Evolutionary conservation across 92 coral and sea anemone genomes (phyloP).

Genomic region (Epizoanthus fatuus): DNA sequence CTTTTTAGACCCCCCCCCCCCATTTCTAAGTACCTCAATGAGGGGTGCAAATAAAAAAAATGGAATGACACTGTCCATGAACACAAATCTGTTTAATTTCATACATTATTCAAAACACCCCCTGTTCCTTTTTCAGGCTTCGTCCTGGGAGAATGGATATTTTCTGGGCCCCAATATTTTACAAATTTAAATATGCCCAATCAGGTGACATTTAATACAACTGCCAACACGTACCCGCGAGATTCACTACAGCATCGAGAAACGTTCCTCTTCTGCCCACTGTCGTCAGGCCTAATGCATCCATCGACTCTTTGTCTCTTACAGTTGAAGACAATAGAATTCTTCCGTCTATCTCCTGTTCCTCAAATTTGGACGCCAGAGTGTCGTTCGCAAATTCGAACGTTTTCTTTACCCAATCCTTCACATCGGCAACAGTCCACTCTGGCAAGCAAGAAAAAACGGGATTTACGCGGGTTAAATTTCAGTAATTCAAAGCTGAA

Average conservation of each 20-base stretch:
- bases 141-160: too few species aligned
- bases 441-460: not conserved
- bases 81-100: too few species aligned
- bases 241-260: slow-evolving; percentile 18
- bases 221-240: slow-evolving; percentile 37
- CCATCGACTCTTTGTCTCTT: slow-evolving; percentile 35
- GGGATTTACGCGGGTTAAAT: too few species aligned
- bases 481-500: too few species aligned
- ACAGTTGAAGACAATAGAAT: slow-evolving; percentile 41
- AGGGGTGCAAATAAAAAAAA: too few species aligned
- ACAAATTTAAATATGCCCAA: too few species aligned
- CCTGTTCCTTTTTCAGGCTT: too few species aligned
- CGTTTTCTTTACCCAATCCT: slow-evolving; percentile 18
- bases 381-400: slow-evolving; percentile 6
- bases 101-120: too few species aligned
- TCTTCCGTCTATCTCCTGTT: slow-evolving; percentile 48
- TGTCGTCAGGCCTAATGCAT: slow-evolving; percentile 19
- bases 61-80: too few species aligned
- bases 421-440: slow-evolving; percentile 55
- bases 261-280: slow-evolving; percentile 41
- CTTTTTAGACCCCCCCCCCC: too few species aligned
- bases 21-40: too few species aligned
- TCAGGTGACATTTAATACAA: not conserved
- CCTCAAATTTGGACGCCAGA: slow-evolving; percentile 42
- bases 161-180: too few species aligned